Base-by-base conservation (phyloP, 2,113 vertebrate species). In the Isichthys henryi region DNA sequence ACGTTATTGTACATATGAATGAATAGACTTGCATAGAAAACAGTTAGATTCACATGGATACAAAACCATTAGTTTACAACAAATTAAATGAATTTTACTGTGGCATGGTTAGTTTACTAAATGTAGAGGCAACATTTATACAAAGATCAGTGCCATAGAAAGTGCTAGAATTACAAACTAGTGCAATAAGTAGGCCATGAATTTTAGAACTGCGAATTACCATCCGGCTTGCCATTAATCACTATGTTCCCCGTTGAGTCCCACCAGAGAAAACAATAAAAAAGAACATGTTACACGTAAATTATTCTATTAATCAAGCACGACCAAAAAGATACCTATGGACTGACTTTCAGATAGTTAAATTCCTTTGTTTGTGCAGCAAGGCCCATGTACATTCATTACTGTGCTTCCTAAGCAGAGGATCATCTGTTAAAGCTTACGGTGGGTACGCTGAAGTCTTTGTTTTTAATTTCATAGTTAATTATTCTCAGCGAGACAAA, bases 241-340 rank as follows among this genome's bases (percentile, higher is more conserved):
- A 96, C 91, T 45, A 39, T 90, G 86, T 93, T 92, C 90, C 35
- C 92, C 88, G 80, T 88, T 39, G 91, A 92, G 90, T 93, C 93
- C 94, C 95, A 94, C 92, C 91, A 92, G 95, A 95, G 94, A 93
- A 93, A 95, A 95, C 93, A 95, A 94, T 91, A 92, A 94, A 92
- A 92, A 93, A 93, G 91, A 90, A 90, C 90, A 90, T 91, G 92
- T 95, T 95, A 93, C 92, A 92, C 89, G 90, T 87, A 91, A 94
- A 95, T 94, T 93, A 94, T 94, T 95, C 93, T 92, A 95, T 95
- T 95, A 94, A 95, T 96, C 94, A 95, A 94, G 91, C 88, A 91
- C 91, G 4, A 82, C 91, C 91, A 93, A 91, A 93, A 84, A 93
- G 92, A 91, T 92, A 92, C 92, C 93, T 92, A 91, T 86, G 52